A percentile compares a stretch with the other conserved stretches of the same genome.
Evolutionary conservation across 2,113 vertebrate species (phyloP).

Genomic region (Anas platyrhynchos): DNA sequence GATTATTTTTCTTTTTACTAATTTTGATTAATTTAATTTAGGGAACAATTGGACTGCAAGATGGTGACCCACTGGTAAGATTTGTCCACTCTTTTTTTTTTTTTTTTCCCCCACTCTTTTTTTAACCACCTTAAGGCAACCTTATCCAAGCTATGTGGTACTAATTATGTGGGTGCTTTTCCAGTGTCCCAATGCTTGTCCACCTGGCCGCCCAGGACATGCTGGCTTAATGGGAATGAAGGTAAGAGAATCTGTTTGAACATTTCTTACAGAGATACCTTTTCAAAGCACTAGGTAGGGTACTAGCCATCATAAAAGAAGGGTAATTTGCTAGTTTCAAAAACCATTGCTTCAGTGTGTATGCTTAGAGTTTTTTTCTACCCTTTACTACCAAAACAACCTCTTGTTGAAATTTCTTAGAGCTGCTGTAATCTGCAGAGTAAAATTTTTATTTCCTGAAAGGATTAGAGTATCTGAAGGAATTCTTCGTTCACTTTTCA

Average conservation of each 20-base stretch:
- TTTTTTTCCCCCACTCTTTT: not conserved
- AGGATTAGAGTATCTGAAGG: not conserved
- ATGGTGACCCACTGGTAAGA: conserved; percentile 82
- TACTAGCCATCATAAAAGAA: not conserved
- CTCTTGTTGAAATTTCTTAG: not conserved
- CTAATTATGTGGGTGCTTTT: conserved; percentile 49
- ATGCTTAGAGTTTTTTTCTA: not conserved
- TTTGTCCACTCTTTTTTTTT: not conserved
- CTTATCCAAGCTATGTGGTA: not conserved
- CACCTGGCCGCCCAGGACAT: conserved; percentile 87
- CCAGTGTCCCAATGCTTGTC: conserved; percentile 92
- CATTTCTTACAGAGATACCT: not conserved
- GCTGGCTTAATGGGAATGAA: conserved; percentile 96
- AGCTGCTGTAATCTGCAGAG: not conserved
- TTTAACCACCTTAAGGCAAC: not conserved
- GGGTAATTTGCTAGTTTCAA: not conserved
- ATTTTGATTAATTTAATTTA: conserved; percentile 64
- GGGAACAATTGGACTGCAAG: conserved; percentile 81
- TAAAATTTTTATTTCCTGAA: not conserved
- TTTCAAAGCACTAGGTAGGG: not conserved
- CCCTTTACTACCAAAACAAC: not conserved
- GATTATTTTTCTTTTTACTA: not conserved
- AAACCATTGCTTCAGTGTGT: not conserved
- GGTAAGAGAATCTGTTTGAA: conserved; percentile 74
- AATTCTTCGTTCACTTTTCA: not conserved